phyloP scores from a whole-genome alignment of 2,888 invertebrate species.

The Toxonevra muliebris region DNA sequence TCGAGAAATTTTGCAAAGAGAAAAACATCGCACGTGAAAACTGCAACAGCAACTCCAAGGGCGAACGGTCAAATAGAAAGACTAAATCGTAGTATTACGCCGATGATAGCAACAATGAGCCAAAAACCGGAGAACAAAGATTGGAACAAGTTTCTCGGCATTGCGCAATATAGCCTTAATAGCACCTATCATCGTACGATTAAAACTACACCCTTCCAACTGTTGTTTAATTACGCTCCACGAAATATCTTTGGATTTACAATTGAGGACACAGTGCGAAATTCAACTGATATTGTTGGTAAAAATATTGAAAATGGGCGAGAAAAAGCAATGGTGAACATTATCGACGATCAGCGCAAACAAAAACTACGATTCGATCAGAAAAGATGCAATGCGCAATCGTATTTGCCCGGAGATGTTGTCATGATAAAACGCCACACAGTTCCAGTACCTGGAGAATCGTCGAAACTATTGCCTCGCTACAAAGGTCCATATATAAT shows the following conservation, averaged over 20 bases:
- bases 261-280: conserved; percentile 32
- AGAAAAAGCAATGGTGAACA: conserved; percentile 8
- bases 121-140: conserved; percentile 2
- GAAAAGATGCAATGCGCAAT: conserved; percentile 21
- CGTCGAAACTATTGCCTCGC: too few relatives aligned
- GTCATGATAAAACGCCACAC: conserved; percentile 43
- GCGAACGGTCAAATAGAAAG: conserved; percentile 20
- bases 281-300: conserved; percentile 12
- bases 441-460: too few relatives aligned
- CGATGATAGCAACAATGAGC: conserved; percentile 10
- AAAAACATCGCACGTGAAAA: conserved; percentile 28
- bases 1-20: conserved; percentile 17
- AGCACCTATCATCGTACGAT: conserved; percentile 25
- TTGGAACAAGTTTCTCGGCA: conserved; percentile 23
- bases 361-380: conserved; percentile 30
- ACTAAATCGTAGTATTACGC: conserved; percentile 6
- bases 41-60: conserved; percentile 24
- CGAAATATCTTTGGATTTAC: conserved; percentile 21
- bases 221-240: conserved; percentile 29
- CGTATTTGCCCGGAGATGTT: conserved; percentile 41
- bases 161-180: conserved; percentile 24
- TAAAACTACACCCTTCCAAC: conserved; percentile 22
- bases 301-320: neutral
- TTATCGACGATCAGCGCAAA: conserved; percentile 1
- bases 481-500: too few relatives aligned